phyloP scores from a whole-genome alignment of 2,797 vertebrate genomes.

The Enteromius fasciolatus region DNA sequence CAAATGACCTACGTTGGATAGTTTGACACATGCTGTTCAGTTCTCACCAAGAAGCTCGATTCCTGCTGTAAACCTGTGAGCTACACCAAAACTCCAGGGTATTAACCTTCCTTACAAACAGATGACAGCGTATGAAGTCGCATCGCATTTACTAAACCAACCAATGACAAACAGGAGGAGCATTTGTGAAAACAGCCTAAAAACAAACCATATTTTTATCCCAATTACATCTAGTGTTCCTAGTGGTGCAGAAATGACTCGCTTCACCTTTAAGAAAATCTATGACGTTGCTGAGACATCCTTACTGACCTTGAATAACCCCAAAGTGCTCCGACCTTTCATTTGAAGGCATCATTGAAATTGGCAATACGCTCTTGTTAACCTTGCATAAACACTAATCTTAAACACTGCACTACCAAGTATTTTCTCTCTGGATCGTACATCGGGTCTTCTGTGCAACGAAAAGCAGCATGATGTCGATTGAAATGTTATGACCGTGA shows the following conservation, averaged over 20 bases:
- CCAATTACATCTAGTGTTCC: background rate
- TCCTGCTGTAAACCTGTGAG: slow-evolving; percentile 3
- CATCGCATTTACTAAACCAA: background rate
- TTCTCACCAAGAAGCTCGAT: background rate
- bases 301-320: background rate
- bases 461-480: background rate
- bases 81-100: slow-evolving; percentile 18
- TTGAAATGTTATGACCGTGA: background rate
- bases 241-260: background rate
- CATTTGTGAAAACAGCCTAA: background rate
- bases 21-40: slow-evolving; percentile 13
- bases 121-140: background rate
- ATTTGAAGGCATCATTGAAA: slow-evolving; percentile 28
- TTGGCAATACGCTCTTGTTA: slow-evolving; percentile 4
- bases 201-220: background rate
- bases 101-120: background rate
- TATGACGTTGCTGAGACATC: slow-evolving; percentile 6
- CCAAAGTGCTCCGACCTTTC: slow-evolving; percentile 19
- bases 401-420: background rate
- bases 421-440: background rate
- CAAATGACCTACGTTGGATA: background rate
- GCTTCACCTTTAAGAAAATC: slow-evolving; percentile 19
- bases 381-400: slow-evolving; percentile 2
- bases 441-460: background rate
- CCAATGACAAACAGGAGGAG: background rate